Base-by-base conservation (phyloP, 2,888 invertebrate genomes). In the Pachymerium ferrugineum region DNA sequence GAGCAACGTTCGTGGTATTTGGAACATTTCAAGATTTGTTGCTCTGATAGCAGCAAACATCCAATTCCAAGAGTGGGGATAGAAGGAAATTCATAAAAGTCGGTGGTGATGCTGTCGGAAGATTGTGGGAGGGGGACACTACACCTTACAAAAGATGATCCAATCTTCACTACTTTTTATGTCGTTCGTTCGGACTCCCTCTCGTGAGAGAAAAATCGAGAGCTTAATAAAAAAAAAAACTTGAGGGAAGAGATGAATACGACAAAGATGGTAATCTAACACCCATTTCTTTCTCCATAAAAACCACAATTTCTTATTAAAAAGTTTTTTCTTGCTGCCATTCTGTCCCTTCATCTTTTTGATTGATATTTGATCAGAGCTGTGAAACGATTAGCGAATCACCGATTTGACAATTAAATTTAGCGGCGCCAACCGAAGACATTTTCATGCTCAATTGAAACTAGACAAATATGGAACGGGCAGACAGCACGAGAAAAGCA, bases 1-100 rank as follows among this genome's bases (percentile, higher is more conserved):
- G n/a, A n/a, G 54, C 8, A 54, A 25, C 54, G 54, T 22, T n/a
- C n/a, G n/a, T 22, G 54, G 10, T 54, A 54, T 54, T 54, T 54
- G 54, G 54, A 54, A 54, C 54, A 54, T 54, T 54, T 54, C 25
- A 28, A 54, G 54, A 54, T 54, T 54, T 54, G 54, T 54, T 54
- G 54, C 54, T 10, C 54, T 28, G 54, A 54, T 54, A 54, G 54
- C 54, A 54, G 54, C 54, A 54, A 54, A 54, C 54, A 54, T 54
- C 54, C 54, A 54, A 54, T 54, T 54, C 54, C 54, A 28, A 54
- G 25, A 54, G 54, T 6, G 28, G 54, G 14, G 28, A 28, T 25
- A 54, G 54, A 54, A 54, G 54, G 54, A 54, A 54, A 54, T 54
- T 54, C 54, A 54, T 54, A 54, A 54, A 54, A 54, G 54, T 54